These are phyloP conservation scores for Drosophila nikananu DNA, from an alignment of 1,140 invertebrate genomes.

Conservation along the genomic window DNA sequence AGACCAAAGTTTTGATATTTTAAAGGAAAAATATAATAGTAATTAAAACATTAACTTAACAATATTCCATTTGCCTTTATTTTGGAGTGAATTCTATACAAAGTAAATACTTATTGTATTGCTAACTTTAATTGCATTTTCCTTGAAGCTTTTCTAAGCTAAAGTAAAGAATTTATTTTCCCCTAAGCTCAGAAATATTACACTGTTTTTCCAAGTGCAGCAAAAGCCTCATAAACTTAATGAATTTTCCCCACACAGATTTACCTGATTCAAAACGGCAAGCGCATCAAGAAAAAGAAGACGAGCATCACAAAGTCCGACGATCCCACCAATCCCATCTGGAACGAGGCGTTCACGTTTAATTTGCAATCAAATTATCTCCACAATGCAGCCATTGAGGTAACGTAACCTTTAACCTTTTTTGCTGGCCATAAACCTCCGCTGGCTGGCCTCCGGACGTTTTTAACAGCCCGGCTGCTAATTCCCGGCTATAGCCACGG, in stretches of 20 bases:
- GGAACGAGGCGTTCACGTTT: conserved; percentile 97
- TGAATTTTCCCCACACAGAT: conserved; percentile 82
- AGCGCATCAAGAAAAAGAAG: conserved; percentile 95
- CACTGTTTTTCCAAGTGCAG: neutral
- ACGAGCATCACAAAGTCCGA: conserved; percentile 95
- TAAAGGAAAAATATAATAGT: neutral
- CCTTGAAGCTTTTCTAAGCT: neutral
- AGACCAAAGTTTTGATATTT: neutral
- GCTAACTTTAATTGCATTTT: no score
- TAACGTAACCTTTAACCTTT: conserved; percentile 72
- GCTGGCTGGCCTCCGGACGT: conserved; percentile 1
- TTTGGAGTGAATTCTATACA: no score
- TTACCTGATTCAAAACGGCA: conserved; percentile 94
- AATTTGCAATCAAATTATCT: conserved; percentile 91
- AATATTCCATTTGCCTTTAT: neutral
- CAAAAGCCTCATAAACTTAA: neutral
- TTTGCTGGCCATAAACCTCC: conserved; percentile 6
- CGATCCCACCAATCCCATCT: conserved; percentile 95
- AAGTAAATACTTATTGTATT: neutral
- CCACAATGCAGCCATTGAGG: conserved; percentile 91
- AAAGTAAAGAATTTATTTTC: no score
- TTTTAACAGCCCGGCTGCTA: conserved; percentile 45
- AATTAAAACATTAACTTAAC: neutral
- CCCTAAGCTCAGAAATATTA: no score
- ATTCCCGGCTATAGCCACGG: conserved; percentile 30